A percentile compares a stretch with the other conserved stretches of the same genome.
These are phyloP conservation scores for Eupithecia pulchellata DNA, from an alignment of 2,888 invertebrate species.

Conservation along the genomic window DNA sequence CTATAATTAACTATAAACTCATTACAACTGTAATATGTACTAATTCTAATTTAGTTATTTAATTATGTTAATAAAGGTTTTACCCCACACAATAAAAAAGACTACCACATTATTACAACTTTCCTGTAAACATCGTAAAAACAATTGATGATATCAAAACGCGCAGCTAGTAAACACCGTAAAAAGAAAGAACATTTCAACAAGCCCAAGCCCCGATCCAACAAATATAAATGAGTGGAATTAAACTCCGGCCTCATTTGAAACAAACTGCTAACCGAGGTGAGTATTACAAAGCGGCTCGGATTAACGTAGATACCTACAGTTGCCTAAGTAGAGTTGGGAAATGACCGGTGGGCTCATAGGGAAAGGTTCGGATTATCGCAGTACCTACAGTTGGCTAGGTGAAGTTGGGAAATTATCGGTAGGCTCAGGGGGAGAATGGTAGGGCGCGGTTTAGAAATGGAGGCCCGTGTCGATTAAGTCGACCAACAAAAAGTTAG, in stretches of 20 bases:
- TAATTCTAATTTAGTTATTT: too few species aligned
- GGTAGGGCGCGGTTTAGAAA: background rate
- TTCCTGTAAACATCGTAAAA: slow-evolving; percentile 10
- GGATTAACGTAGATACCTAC: slow-evolving; percentile 3
- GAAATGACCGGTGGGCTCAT: background rate
- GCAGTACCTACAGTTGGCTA: background rate
- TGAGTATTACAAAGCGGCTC: slow-evolving; percentile 21
- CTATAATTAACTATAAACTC: too few species aligned
- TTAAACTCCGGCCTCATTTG: slow-evolving; percentile 32
- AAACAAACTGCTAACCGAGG: slow-evolving; percentile 31
- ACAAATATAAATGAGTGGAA: slow-evolving; percentile 30
- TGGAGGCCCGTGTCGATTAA: background rate
- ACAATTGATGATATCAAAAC: slow-evolving; percentile 14
- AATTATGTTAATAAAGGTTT: too few species aligned
- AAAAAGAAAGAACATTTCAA: slow-evolving; percentile 16
- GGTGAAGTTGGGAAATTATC: background rate
- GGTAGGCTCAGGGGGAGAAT: background rate
- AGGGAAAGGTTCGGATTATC: too few species aligned
- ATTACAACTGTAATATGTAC: too few species aligned
- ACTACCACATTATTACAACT: slow-evolving; percentile 3
- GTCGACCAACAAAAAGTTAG: background rate
- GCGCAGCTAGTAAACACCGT: slow-evolving; percentile 12
- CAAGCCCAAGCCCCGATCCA: slow-evolving; percentile 13
- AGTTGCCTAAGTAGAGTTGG: background rate
- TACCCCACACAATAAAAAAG: too few species aligned